Base-by-base conservation (phyloP, 1,140 invertebrate species). In the Drosophila rufa region DNA sequence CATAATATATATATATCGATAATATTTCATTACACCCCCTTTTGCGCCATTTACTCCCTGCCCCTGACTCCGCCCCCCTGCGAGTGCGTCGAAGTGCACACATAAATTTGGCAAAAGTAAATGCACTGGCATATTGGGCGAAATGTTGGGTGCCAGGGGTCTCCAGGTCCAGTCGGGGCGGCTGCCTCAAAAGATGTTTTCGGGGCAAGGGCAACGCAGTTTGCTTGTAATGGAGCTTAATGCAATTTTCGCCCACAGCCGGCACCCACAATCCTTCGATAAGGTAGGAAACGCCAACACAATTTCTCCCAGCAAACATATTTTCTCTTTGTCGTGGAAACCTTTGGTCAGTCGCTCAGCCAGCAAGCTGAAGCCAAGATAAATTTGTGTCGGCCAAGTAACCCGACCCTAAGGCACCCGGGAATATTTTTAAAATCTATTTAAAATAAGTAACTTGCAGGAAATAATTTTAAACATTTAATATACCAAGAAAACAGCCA, bases 1-100 rank as follows among this genome's bases (percentile, higher is more conserved):
- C 66, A 57, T 90, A 89, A 84, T 87, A 87, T 87, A 87, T 87
- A 87, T 87, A 87, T 87, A 87, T 87, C 80, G 84, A 87, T 87
- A 89, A 89, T 89, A 89, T 89, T 89, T 89, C 80, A 87, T 87
- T 87, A 87, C 73, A 33, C 47, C 58, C 46, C 67, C 33, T 33
- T 12, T 30, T 45, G 51, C 53, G 36, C 56, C 33, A 33, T n/a
- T 27, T n/a, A 36, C 12, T 17, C 22, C 22, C 30, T 14, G 1
- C 3, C 11, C 0, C 47, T 30, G 3, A 8, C 6, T 2, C 15
- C 2, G n/a, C 8, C 30, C 38, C 43, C 38, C 15, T 45, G 46
- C 48, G 59, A 71, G 67, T 77, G 76, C 79, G 74, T 70, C 82
- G 80, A 89, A 89, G 83, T 80, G 77, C 50, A 56, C 80, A 74